A percentile compares a stretch with the other conserved stretches of the same genome.
phyloP scores from a whole-genome alignment of 2,888 invertebrate species.

The Drosophila anceps region DNA sequence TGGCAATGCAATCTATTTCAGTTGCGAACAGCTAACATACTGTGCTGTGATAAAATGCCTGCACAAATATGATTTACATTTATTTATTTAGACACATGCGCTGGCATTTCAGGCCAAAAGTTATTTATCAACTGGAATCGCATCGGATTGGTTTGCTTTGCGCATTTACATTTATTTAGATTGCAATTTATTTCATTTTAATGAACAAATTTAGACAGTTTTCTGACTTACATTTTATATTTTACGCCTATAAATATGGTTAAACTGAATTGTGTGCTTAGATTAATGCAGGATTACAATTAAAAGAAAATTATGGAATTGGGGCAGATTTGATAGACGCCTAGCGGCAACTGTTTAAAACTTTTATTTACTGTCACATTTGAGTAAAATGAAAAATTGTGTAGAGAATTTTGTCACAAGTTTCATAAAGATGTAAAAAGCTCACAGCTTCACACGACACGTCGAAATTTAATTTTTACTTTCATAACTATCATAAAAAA shows the following conservation, averaged over 20 bases:
- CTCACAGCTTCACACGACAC: no score
- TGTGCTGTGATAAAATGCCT: constrained; percentile 20
- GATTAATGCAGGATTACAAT: not conserved
- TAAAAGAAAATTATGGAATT: no score
- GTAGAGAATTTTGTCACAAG: no score
- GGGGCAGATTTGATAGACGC: no score
- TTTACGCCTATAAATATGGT: not conserved
- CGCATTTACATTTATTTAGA: constrained; percentile 11
- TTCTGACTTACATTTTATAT: constrained; percentile 32
- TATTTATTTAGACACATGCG: constrained; percentile 37
- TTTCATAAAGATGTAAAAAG: no score
- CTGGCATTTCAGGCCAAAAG: constrained; percentile 27
- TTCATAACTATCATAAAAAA: no score
- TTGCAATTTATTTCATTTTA: constrained; percentile 42
- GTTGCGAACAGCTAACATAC: constrained; percentile 22
- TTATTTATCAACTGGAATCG: constrained; percentile 31
- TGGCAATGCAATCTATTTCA: constrained; percentile 13
- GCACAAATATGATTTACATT: constrained; percentile 44
- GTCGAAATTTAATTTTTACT: no score
- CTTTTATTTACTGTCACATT: no score
- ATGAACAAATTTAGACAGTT: constrained; percentile 34
- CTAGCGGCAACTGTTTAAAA: no score
- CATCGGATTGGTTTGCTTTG: constrained; percentile 16
- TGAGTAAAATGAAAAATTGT: no score
- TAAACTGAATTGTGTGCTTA: not conserved